Evolutionary conservation across 30 jellyfish, hydroid and myxozoan species (phyloP).

Genomic region (Euphysa ruthae): DNA sequence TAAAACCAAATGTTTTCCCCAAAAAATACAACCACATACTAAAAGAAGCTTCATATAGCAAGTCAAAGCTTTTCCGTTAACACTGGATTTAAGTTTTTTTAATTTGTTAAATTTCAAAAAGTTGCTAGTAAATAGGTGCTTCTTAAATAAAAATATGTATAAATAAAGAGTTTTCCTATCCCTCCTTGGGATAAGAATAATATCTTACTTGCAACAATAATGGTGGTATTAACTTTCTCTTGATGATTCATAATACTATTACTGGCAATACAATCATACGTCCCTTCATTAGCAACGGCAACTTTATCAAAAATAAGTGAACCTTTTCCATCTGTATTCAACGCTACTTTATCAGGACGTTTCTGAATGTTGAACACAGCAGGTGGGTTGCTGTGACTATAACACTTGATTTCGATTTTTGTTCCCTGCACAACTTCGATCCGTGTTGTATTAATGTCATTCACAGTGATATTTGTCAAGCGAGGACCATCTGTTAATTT

Average conservation of each 20-base stretch:
- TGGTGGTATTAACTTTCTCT: slow-evolving; percentile 4
- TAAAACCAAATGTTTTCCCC: no score
- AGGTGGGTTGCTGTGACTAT: slow-evolving; percentile 27
- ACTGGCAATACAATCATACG: slow-evolving; percentile 67
- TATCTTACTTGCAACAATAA: slow-evolving; percentile 33
- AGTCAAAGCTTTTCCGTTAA: no score
- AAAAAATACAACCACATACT: no score
- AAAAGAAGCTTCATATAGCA: no score
- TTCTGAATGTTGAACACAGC: slow-evolving; percentile 19
- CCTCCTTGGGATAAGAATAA: no score
- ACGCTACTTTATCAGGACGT: neutral
- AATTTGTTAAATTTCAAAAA: no score
- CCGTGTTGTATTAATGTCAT: neutral
- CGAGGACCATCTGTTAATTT: slow-evolving; percentile 30
- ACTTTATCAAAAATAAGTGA: slow-evolving; percentile 20
- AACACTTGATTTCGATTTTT: slow-evolving; percentile 8
- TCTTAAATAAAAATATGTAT: no score
- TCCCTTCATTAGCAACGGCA: slow-evolving; percentile 42
- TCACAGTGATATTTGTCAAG: slow-evolving; percentile 16
- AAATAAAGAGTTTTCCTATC: no score
- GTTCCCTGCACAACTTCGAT: slow-evolving; percentile 16
- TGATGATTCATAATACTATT: slow-evolving; percentile 11
- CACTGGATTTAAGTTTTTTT: no score
- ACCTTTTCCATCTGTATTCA: neutral
- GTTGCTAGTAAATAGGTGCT: no score